Base-by-base conservation (phyloP, 2,113 vertebrate species). In the Hippocampus comes region DNA sequence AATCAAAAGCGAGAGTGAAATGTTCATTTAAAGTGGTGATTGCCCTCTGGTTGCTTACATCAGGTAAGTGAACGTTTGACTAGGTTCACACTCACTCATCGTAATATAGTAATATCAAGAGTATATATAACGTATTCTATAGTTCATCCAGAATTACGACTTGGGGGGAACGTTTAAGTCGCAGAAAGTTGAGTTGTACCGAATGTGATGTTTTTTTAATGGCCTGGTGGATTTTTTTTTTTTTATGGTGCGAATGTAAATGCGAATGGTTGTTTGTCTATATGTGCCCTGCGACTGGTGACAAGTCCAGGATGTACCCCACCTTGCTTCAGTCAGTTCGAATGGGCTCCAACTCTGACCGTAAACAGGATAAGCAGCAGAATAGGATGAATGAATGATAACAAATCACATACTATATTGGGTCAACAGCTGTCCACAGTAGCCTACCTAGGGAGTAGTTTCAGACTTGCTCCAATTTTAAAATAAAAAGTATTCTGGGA, bases 21-120 rank as follows among this genome's bases (percentile, higher is more conserved):
- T 9, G 27, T 30, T 2, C 0, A 38, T 46, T 12, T 57, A 17
- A 41, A 0, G 0, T 27, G 2, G 10, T 63, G 5, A 30, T 64
- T 49, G 25, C 15, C 5, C 77, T 10, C 9, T 10, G 68, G 27
- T 23, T 51, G 61, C 34, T 25, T 57, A 2, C 53, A 7, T 23
- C 68, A 79, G 81, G 89, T 90, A 78, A 84, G 84, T 73, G 7
- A 72, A 68, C 43, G 56, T 23, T 57, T 72, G 15, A 82, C 9
- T 60, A 21, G 12, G 9, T 41, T 72, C 14, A 18, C 41, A 46
- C 12, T 65, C 21, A 23, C 12, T 15, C 63, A 7, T 25, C 63
- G 12, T 27, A 9, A 48, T 66, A 15, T 63, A 12, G 11, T 4
- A 34, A 5, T 38, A 38, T 38, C 5, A 6, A 38, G 43, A 46